A percentile compares a stretch with the other conserved stretches of the same genome.
Evolutionary conservation across 1,140 invertebrate species (phyloP).

Genomic region (Lethocerus indicus): DNA sequence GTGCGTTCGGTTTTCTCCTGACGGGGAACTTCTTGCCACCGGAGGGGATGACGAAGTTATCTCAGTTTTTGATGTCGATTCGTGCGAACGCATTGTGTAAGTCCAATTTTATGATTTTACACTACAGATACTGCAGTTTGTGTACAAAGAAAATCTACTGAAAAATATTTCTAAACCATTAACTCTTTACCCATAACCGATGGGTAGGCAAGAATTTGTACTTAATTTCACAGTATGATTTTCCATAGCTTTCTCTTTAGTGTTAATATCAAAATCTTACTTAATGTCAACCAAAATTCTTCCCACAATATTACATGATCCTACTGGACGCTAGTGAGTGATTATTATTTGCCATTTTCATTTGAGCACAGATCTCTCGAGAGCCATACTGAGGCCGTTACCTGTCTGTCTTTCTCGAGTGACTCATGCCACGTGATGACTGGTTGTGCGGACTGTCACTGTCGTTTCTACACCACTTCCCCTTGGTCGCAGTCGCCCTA

Average conservation of each 20-base stretch:
- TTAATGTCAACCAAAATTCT: too few species aligned
- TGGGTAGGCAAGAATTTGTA: too few species aligned
- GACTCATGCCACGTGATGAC: constrained; percentile 44
- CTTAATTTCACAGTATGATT: too few species aligned
- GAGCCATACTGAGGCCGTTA: constrained; percentile 37
- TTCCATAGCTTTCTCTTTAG: too few species aligned
- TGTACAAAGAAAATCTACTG: too few species aligned
- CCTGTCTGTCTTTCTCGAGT: constrained; percentile 41
- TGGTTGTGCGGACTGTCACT: constrained; percentile 42
- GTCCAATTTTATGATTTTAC: constrained; percentile 1
- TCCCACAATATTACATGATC: too few species aligned
- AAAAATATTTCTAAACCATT: too few species aligned
- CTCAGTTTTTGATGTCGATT: constrained; percentile 42
- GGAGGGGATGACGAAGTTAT: constrained; percentile 57
- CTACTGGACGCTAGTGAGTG: too few species aligned
- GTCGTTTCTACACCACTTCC: constrained; percentile 36
- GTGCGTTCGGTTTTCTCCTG: constrained; percentile 45
- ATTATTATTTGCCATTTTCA: too few species aligned
- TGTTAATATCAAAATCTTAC: too few species aligned
- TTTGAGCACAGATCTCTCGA: too few species aligned
- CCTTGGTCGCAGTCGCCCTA: constrained; percentile 11
- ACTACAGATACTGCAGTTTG: not conserved
- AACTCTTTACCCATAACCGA: too few species aligned
- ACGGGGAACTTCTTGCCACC: constrained; percentile 40
- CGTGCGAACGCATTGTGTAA: constrained; percentile 35